phyloP scores from a whole-genome alignment of 2,888 invertebrate species.

The Anodontia alba region DNA sequence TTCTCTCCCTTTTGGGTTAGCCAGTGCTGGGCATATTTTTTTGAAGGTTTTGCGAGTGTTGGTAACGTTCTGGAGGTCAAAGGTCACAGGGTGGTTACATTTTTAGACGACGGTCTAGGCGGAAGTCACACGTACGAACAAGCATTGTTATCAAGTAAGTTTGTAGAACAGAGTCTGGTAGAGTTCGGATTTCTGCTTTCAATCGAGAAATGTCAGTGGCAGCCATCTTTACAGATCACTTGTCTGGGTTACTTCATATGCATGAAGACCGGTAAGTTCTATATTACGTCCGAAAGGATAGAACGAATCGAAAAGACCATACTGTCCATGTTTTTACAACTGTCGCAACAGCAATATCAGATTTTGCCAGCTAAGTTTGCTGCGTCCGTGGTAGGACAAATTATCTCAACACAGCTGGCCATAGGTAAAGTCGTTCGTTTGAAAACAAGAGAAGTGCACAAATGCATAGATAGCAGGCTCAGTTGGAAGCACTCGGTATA shows the following conservation, averaged over 20 bases:
- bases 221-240: constrained; percentile 8
- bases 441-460: constrained; percentile 23
- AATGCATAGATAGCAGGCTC: constrained; percentile 28
- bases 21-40: constrained; percentile 1
- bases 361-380: constrained; percentile 31
- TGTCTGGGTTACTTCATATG: constrained; percentile 36
- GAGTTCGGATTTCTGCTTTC: constrained; percentile 24
- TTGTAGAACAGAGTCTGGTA: not conserved
- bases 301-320: not conserved
- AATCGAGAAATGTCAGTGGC: constrained; percentile 28
- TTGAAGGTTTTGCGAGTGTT: not conserved
- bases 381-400: constrained; percentile 38
- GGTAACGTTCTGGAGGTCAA: constrained; percentile 9
- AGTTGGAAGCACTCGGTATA: constrained; percentile 37
- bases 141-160: constrained; percentile 1
- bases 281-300: constrained; percentile 18
- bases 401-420: constrained; percentile 37
- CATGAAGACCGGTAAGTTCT: constrained; percentile 24
- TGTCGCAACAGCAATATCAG: not conserved
- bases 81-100: constrained; percentile 28
- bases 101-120: constrained; percentile 36
- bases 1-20: not conserved
- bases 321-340: not conserved
- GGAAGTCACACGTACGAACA: constrained; percentile 5
- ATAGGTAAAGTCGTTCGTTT: constrained; percentile 32